These are phyloP conservation scores for Dufourea novaeangliae DNA, from an alignment of 1,140 invertebrate species.

Conservation along the genomic window DNA sequence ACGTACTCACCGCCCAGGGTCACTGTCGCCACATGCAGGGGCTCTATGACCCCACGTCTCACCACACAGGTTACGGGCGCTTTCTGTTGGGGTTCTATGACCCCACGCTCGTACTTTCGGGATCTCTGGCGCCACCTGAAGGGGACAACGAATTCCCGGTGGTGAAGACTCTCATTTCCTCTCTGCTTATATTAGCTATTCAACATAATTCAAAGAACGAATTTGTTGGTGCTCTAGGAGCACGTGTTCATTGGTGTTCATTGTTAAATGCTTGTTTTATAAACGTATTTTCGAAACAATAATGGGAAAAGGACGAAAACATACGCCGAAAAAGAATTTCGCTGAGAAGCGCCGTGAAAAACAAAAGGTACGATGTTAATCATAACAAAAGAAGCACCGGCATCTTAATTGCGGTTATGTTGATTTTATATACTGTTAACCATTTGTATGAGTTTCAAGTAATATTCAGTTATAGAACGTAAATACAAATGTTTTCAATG, in stretches of 20 bases:
- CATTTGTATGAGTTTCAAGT: neutral
- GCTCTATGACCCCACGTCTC: too few relatives aligned
- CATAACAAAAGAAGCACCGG: neutral
- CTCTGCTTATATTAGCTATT: too few relatives aligned
- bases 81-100: too few relatives aligned
- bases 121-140: too few relatives aligned
- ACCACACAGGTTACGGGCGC: too few relatives aligned
- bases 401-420: slow-evolving; percentile 40
- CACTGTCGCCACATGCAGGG: too few relatives aligned
- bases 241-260: slow-evolving; percentile 50
- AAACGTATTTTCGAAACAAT: slow-evolving; percentile 6
- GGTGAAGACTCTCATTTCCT: too few relatives aligned
- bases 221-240: neutral
- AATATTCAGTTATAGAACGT: neutral
- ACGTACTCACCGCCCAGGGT: too few relatives aligned
- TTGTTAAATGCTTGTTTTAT: neutral
- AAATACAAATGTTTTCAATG: neutral
- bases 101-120: too few relatives aligned
- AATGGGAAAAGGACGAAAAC: slow-evolving; percentile 75
- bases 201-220: too few relatives aligned
- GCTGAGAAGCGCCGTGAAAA: slow-evolving; percentile 80
- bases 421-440: slow-evolving; percentile 1
- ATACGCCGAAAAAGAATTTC: slow-evolving; percentile 78
- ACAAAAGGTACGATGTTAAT: slow-evolving; percentile 67
- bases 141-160: too few relatives aligned